These are phyloP conservation scores for Myotis daubentonii DNA, from an alignment of 2,797 vertebrate species.

Conservation along the genomic window DNA sequence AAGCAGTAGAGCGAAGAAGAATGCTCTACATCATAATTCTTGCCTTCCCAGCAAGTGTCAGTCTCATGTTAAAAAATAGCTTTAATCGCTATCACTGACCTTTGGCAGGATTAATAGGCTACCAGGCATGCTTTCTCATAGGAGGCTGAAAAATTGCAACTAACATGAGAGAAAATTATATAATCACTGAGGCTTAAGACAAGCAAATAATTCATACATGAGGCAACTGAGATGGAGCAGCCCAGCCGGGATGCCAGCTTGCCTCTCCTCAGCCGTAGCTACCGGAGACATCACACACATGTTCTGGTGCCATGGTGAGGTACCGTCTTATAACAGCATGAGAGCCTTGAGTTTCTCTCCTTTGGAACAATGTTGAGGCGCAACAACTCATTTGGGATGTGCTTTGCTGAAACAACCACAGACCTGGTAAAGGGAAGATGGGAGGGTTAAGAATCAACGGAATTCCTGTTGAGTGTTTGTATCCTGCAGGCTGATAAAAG, in stretches of 20 bases:
- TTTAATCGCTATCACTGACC: conserved; percentile 69
- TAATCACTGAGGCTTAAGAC: conserved; percentile 57
- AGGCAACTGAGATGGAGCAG: conserved; percentile 49
- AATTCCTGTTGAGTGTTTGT: conserved; percentile 75
- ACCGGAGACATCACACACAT: not conserved
- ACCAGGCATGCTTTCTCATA: conserved; percentile 55
- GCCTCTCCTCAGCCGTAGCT: not conserved
- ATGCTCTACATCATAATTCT: not conserved
- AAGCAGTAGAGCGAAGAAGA: conserved; percentile 7
- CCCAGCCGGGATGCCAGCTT: not conserved
- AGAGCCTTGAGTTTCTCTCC: not conserved
- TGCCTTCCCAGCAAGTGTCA: conserved; percentile 38
- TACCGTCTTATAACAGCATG: conserved; percentile 43
- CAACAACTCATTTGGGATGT: conserved; percentile 65
- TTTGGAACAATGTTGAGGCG: conserved; percentile 48
- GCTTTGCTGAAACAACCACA: conserved; percentile 74
- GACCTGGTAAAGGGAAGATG: conserved; percentile 70
- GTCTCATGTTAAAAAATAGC: conserved; percentile 30
- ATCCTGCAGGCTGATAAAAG: conserved; percentile 78
- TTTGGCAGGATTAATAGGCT: conserved; percentile 55
- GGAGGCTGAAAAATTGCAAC: conserved; percentile 65
- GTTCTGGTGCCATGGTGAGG: conserved; percentile 27
- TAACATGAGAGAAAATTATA: conserved; percentile 68
- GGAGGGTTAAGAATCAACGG: conserved; percentile 66
- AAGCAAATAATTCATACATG: conserved; percentile 59